Percentiles rank a stretch among this genome's conserved stretches.
Conservation (phyloP, 2,113 vertebrate genomes). For the Siphamia tubifer region DNA sequence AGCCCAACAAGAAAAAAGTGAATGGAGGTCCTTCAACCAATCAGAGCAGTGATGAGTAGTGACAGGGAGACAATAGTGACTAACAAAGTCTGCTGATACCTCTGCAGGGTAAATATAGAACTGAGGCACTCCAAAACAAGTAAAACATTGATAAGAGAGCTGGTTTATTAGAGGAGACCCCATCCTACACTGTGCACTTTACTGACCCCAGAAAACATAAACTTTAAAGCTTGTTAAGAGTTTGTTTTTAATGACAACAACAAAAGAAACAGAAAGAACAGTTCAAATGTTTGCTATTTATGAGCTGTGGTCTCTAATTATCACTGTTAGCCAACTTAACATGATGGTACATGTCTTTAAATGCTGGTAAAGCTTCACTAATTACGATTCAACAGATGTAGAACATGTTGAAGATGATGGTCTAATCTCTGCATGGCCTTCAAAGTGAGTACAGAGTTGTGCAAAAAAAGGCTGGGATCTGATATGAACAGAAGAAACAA, state of each 20-base stretch:
- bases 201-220: slow-evolving; percentile 6
- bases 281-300: no score
- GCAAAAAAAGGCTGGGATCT: not conserved
- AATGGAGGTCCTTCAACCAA: slow-evolving; percentile 36
- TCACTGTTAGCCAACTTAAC: not conserved
- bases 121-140: slow-evolving; percentile 53
- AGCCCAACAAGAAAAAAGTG: slow-evolving; percentile 9
- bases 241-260: no score
- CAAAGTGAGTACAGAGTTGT: not conserved
- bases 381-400: not conserved
- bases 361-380: not conserved
- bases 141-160: slow-evolving; percentile 43
- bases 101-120: slow-evolving; percentile 63
- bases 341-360: not conserved
- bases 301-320: not conserved
- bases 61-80: slow-evolving; percentile 53
- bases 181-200: slow-evolving; percentile 36
- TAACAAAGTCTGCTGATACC: slow-evolving; percentile 51
- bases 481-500: not conserved
- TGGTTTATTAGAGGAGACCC: slow-evolving; percentile 35
- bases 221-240: no score
- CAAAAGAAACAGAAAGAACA: no score
- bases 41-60: slow-evolving; percentile 28
- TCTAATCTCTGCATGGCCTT: not conserved
- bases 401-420: not conserved